These are phyloP conservation scores for Drosophila baimaii DNA, from an alignment of 1,140 invertebrate genomes.

Conservation along the genomic window DNA sequence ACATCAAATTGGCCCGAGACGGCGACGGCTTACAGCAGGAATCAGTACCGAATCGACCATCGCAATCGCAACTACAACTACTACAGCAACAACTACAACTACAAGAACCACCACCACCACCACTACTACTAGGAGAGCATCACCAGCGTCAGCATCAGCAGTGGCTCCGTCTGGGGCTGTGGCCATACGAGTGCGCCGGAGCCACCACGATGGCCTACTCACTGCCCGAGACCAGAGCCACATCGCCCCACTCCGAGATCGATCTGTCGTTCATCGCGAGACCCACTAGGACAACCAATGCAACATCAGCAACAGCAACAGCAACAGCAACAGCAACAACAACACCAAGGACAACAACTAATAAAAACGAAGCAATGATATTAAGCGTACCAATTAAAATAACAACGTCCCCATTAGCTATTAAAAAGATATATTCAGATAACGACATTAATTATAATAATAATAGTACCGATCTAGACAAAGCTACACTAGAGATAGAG, in stretches of 20 bases:
- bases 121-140: constrained; percentile 11
- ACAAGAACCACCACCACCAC: constrained; percentile 15
- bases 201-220: constrained; percentile 48
- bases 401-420: constrained; percentile 65
- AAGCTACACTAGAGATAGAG: constrained; percentile 19
- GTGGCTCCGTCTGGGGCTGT: constrained; percentile 24
- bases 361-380: constrained; percentile 69
- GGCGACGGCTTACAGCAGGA: constrained; percentile 43
- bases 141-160: constrained; percentile 14
- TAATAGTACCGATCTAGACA: constrained; percentile 42
- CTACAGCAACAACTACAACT: constrained; percentile 10
- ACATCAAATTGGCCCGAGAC: constrained; percentile 48
- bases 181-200: constrained; percentile 3
- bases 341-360: constrained; percentile 51
- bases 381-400: constrained; percentile 70
- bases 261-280: constrained; percentile 22
- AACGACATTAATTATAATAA: constrained; percentile 70
- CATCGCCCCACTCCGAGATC: constrained; percentile 67
- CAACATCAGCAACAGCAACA: constrained; percentile 13
- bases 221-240: constrained; percentile 60
- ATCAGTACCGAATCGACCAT: constrained; percentile 59
- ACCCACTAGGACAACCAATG: constrained; percentile 7
- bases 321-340: constrained; percentile 10
- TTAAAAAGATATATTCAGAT: constrained; percentile 71
- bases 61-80: constrained; percentile 59